Base-by-base conservation (phyloP, 2,113 vertebrate species). In the Apodemus speciosus region DNA sequence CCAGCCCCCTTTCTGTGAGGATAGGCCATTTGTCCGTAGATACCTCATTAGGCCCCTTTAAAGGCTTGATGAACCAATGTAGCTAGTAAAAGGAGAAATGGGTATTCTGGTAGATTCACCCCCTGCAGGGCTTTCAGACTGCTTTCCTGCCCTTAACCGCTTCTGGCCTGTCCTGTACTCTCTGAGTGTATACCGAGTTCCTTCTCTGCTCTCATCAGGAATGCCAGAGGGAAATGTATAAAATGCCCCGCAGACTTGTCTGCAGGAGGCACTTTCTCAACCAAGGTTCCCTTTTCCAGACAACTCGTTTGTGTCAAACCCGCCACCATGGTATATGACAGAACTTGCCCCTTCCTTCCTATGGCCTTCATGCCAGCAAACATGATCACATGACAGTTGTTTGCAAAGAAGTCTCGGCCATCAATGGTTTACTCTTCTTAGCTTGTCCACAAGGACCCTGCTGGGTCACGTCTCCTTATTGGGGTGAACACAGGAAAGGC, bases 391-490 rank as follows among this genome's bases (percentile, higher is more conserved):
- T 32, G 35, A 40, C 69, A 6, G 5, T 80, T 84, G 6, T 85
- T 62, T 88, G 62, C 66, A 85, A 32, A 60, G 38, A 18, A 14
- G 0, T 2, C 56, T 9, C 38, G 0, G 75, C 53, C 30, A 38
- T 21, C 3, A 0, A 13, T 13, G 53, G 16, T n/a, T 46, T 7
- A 14, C 30, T n/a, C n/a, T n/a, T n/a, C n/a, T n/a, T 60, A 56
- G 27, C 16, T 80, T 43, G 30, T 73, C 69, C 43, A 0, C 11
- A 1, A 14, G 23, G 49, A 3, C n/a, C 0, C 25, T 49, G 10
- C 71, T 25, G 4, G 56, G 51, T 46, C 40, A 9, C 58, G 21
- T 35, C 10, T 27, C 38, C 13, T 72, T 4, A 30, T 5, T 30
- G 4, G 85, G 11, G 10, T 32, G 30, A 93, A 51, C 8, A 0